phyloP scores from a whole-genome alignment of 30 jellyfish, hydroid and myxozoan genomes.

The Hydractinia symbiolongicarpus region DNA sequence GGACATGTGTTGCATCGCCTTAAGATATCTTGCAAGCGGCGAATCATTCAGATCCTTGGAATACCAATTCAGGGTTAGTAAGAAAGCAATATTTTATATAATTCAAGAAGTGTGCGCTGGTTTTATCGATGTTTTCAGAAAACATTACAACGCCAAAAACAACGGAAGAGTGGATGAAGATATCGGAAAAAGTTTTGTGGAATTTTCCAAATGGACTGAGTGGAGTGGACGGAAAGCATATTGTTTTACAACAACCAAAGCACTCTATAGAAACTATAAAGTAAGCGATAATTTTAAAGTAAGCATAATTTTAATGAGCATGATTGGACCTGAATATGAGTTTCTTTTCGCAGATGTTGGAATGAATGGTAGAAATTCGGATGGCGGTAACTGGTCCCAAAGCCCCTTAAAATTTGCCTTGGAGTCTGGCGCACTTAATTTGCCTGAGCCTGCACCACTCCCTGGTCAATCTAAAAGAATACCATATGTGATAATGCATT shows the following conservation, averaged over 20 bases:
- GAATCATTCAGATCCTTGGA: conserved; percentile 33
- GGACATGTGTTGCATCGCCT: conserved; percentile 28
- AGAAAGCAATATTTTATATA: conserved; percentile 34
- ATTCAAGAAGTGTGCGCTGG: conserved; percentile 12
- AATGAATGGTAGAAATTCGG: conserved; percentile 27
- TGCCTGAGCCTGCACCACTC: conserved; percentile 15
- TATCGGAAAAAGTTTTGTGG: background rate
- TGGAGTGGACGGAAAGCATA: conserved; percentile 30
- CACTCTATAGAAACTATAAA: conserved; percentile 23
- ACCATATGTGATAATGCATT: conserved; percentile 19
- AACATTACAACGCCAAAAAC: conserved; percentile 10
- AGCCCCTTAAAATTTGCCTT: conserved; percentile 26
- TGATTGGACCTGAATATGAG: conserved; percentile 35
- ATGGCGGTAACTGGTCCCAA: conserved; percentile 34
- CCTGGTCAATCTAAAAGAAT: conserved; percentile 16
- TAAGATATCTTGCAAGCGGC: conserved; percentile 33
- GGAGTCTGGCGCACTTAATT: conserved; percentile 17
- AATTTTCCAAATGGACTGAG: conserved; percentile 21
- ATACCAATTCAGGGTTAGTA: conserved; percentile 20
- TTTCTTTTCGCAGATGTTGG: conserved; percentile 31
- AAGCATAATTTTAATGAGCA: conserved; percentile 11
- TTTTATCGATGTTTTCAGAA: conserved; percentile 1
- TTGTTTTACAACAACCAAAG: conserved; percentile 21
- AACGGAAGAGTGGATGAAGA: conserved; percentile 23
- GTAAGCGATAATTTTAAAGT: conserved; percentile 27